phyloP scores from a whole-genome alignment of 92 coral and sea anemone genomes.

The Micromussa lordhowensis region DNA sequence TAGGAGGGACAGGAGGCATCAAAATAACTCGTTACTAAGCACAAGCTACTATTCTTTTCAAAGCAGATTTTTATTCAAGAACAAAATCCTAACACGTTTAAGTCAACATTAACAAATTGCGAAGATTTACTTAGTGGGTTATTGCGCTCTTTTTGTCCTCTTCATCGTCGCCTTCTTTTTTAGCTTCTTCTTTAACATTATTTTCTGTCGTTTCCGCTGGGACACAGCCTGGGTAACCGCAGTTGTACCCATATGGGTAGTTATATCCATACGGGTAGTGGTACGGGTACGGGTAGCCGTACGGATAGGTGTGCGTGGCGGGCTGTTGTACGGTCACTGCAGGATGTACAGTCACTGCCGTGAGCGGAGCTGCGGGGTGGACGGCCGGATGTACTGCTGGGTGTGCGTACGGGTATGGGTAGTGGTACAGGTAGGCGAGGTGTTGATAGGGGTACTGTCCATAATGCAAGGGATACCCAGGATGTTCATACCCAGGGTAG shows the following conservation, averaged over 20 bases:
- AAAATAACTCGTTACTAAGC: background rate
- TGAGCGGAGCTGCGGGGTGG: background rate
- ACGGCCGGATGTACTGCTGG: slow-evolving; percentile 14
- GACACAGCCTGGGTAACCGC: slow-evolving; percentile 22
- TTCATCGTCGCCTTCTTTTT: background rate
- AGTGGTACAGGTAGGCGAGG: slow-evolving; percentile 24
- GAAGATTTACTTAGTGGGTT: background rate
- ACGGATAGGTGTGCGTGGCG: background rate
- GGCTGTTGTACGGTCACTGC: slow-evolving; percentile 1
- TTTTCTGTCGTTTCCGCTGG: background rate
- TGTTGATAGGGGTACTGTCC: slow-evolving; percentile 19
- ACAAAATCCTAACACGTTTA: background rate
- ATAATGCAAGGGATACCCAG: slow-evolving; percentile 25
- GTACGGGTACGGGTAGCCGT: slow-evolving; percentile 15
- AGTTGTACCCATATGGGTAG: slow-evolving; percentile 2
- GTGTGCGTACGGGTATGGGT: slow-evolving; percentile 18
- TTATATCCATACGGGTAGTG: slow-evolving; percentile 26
- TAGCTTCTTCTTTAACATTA: background rate
- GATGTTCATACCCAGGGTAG: slow-evolving; percentile 19
- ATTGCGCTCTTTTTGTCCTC: slow-evolving; percentile 30
- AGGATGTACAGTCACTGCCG: background rate
- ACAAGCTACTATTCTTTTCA: background rate
- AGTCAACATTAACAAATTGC: background rate
- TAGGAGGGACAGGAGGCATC: background rate
- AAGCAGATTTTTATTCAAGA: background rate